Base-by-base conservation (phyloP, 2,888 invertebrate species). In the Phymatocera aterrima region DNA sequence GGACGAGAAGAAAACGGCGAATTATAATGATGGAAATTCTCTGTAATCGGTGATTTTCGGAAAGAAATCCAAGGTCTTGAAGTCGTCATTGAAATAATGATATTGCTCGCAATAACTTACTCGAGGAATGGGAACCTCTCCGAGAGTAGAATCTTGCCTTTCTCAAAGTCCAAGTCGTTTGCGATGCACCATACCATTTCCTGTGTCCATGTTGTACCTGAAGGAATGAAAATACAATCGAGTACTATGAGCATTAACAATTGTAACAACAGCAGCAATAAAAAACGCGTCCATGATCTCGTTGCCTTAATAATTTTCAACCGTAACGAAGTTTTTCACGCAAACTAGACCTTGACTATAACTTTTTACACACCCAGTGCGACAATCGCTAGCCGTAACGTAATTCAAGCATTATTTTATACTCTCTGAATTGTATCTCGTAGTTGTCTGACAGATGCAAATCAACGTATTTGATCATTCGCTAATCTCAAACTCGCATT, bases 141-240 rank as follows among this genome's bases (percentile, higher is more conserved):
- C n/a, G 91, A 91, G 0, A 94, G 88, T 5, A 92, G 91, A 31
- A 91, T 90, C 87, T 92, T 92, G 0, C 94, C 94, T 28, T 90
- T 90, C 78, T 92, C 91, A 80, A 92, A 94, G 88, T 95, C 92
- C 68, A 94, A 88, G 82, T 94, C 91, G 80, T 94, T 94, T 79
- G 93, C 92, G 57, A 95, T 91, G 79, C 95, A 91, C 94, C 95
- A 96, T 0, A 95, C 93, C 91, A 96, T 93, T 91, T 96, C 95
- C 88, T 95, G 95, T 0, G 94, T 92, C 96, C 96, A 96, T 21
- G 96, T 96, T 28, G 96, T 96, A 3, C 95, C 95, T 94, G 85
- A 57, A 88, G 88, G 54, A 68, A 80, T 37, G 31, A 77, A 40
- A 77, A 81, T 75, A 40, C 57, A 79, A 34, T 51, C 18, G 31